Conservation (phyloP, 2,888 invertebrate genomes). For the Trilocha varians region DNA sequence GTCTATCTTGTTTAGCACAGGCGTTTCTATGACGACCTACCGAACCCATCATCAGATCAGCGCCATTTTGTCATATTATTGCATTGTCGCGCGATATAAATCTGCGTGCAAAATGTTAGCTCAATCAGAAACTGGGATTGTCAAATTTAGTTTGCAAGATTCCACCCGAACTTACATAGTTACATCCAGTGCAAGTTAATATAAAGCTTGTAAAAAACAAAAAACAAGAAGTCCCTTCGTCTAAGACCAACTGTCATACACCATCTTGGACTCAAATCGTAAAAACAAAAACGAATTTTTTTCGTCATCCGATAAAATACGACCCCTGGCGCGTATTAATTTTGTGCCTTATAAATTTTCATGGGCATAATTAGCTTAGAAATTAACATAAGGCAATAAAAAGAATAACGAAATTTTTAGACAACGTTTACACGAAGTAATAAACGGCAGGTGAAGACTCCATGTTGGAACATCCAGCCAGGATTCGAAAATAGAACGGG, state of each 20-base stretch:
- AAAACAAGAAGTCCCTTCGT: slow-evolving; percentile 51
- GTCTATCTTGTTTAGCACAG: no score
- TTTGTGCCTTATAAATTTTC: slow-evolving; percentile 68
- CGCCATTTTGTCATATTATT: no score
- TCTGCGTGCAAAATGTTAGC: no score
- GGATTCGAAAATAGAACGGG: slow-evolving; percentile 29
- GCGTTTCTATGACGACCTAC: no score
- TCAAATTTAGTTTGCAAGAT: no score
- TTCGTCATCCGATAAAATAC: slow-evolving; percentile 46
- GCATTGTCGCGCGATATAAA: no score
- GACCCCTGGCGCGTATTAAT: slow-evolving; percentile 60
- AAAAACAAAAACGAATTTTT: slow-evolving; percentile 46
- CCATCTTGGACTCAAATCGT: no score
- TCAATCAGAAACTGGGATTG: no score
- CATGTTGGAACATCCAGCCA: slow-evolving; percentile 16
- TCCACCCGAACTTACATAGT: no score
- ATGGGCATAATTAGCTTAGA: slow-evolving; percentile 70
- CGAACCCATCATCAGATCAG: no score
- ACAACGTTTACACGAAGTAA: slow-evolving; percentile 55
- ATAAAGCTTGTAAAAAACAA: slow-evolving; percentile 40
- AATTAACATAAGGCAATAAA: slow-evolving; percentile 72
- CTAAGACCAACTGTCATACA: no score
- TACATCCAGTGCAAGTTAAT: no score
- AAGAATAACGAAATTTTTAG: slow-evolving; percentile 68
- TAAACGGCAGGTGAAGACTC: slow-evolving; percentile 59